Evolutionary conservation across 2,797 vertebrate genomes (phyloP), one percentile per base, ranked within the genome.

Genomic region (Muscicapa striata): DNA sequence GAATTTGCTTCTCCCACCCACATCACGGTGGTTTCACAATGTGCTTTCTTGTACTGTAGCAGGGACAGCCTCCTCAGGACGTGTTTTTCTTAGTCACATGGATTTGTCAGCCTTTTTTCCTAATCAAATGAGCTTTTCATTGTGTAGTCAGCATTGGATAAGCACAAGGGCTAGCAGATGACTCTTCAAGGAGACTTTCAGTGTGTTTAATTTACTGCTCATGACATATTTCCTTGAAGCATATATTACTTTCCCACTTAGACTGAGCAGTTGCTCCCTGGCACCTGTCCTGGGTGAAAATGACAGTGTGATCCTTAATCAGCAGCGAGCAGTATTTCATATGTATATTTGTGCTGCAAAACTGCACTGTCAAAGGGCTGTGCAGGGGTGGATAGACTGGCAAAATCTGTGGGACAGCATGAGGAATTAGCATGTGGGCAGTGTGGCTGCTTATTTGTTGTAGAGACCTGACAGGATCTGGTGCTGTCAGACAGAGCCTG

Each of bases 41-140:
- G 70, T 73, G 52, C 76, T 84, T 94, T 91, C 83, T 94, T 96
- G 85, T 96, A 22, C 63, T 90, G 23, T 6, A 73, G 73, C 51
- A 76, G 34, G n/a, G 81, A 59, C 86, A 29, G 74, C 95, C 90
- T 95, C 95, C 77, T 90, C 90, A 70, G 80, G 83, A 86, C 84
- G 8, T 46, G 74, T 87, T 94, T 94, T 90, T 90, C 90, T 95
- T 92, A 88, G 88, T 96, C 96, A 96, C 62, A 27, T 90, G 93
- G 80, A 64, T 90, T 90, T 94, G 67, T 69, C 74, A 90, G 84
- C 26, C 48, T 76, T 82, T 89, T 95, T 94, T 72, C 51, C 52
- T 83, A 61, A 57, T 77, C 59, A 96, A 82, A 76, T 40, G 63
- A 63, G 70, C 48, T 95, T 95, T 95, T 93, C 80, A 86, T 46